phyloP scores from a whole-genome alignment of 2,113 vertebrate species.

The Melanotaenia duboulayi region DNA sequence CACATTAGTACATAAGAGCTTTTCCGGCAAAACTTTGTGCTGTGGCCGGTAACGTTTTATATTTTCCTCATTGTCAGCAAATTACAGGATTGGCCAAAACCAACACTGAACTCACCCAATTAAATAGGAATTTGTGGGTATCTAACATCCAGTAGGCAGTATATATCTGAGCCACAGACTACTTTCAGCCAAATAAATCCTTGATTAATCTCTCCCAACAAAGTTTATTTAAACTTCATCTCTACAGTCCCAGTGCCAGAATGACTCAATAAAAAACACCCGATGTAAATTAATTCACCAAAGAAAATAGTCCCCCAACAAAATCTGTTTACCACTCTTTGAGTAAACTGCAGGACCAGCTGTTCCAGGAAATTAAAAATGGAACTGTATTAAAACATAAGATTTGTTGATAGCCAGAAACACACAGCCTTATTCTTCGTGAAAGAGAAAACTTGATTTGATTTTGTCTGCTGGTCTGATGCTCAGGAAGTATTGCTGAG shows the following conservation, averaged over 20 bases:
- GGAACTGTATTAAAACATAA: slow-evolving; percentile 5
- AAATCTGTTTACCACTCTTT: slow-evolving; percentile 13
- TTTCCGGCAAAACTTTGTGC: no score
- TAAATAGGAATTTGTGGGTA: neutral
- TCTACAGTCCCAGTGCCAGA: neutral
- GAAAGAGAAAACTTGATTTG: neutral
- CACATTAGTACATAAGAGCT: no score
- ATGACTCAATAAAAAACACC: slow-evolving; percentile 13
- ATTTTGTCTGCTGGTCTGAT: neutral
- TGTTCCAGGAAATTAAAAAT: slow-evolving; percentile 21
- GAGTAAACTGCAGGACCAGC: slow-evolving; percentile 6
- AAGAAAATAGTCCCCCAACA: slow-evolving; percentile 14
- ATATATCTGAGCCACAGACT: neutral
- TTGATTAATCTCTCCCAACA: slow-evolving; percentile 8
- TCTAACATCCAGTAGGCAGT: neutral
- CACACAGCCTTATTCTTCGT: neutral
- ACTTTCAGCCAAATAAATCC: neutral
- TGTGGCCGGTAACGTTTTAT: neutral
- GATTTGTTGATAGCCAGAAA: neutral
- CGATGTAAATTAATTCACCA: slow-evolving; percentile 7
- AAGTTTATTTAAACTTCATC: slow-evolving; percentile 19
- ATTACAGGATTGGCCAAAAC: neutral
- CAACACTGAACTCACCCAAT: neutral
- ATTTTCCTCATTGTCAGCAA: neutral
- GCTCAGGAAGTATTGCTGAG: no score